These are phyloP conservation scores for Chloroceryle aenea DNA, from an alignment of 2,113 vertebrate genomes.

Conservation along the genomic window DNA sequence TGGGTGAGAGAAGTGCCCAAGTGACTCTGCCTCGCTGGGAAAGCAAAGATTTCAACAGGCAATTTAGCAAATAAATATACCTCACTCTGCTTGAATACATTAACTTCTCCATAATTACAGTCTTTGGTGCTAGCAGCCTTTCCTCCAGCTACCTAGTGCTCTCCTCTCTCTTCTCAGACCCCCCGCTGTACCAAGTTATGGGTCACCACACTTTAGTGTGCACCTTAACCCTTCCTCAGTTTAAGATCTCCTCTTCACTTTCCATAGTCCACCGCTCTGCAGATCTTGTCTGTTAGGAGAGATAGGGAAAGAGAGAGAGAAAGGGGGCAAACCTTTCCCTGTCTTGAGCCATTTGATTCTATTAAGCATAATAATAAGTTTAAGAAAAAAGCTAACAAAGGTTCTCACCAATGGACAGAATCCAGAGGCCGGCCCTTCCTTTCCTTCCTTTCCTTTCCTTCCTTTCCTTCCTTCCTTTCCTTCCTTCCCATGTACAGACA, in stretches of 20 bases:
- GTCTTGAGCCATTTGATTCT: background rate
- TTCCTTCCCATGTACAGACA: too few relatives aligned
- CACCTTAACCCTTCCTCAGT: background rate
- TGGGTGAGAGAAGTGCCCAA: fast-evolving
- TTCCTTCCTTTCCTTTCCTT: background rate
- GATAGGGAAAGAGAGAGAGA: background rate
- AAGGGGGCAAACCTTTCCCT: background rate
- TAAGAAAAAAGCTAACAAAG: background rate
- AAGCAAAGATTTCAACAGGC: background rate
- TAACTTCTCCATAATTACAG: background rate
- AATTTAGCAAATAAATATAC: background rate
- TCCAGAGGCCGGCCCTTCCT: too few relatives aligned
- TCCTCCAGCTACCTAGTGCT: background rate
- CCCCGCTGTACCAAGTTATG: fast-evolving
- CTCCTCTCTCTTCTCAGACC: background rate
- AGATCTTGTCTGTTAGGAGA: background rate
- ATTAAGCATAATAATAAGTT: background rate
- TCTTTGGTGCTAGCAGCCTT: background rate
- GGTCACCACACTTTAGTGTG: background rate
- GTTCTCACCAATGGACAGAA: background rate
- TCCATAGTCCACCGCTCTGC: background rate
- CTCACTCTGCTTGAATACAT: background rate
- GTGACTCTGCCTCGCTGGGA: background rate
- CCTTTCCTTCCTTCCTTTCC: background rate
- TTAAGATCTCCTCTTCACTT: background rate